Conservation (phyloP, 2,888 invertebrate genomes). For the Drosophila pseudotalamancana region DNA sequence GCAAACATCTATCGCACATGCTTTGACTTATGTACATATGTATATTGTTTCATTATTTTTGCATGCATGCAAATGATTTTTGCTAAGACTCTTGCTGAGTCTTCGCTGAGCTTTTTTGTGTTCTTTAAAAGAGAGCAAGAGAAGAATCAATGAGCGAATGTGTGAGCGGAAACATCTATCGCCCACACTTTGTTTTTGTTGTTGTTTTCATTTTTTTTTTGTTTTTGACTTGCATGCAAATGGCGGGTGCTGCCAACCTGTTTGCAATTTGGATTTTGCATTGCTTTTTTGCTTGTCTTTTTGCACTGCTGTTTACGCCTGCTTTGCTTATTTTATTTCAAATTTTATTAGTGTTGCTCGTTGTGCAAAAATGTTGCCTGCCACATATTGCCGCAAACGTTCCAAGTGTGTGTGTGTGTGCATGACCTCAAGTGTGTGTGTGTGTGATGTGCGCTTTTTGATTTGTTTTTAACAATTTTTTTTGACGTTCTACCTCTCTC, state of each 20-base stretch:
- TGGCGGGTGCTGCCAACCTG: conserved; percentile 51
- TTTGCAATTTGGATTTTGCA: conserved; percentile 12
- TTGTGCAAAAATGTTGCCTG: conserved; percentile 48
- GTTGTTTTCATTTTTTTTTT: background rate
- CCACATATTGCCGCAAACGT: conserved; percentile 43
- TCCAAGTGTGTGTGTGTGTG: conserved; percentile 44
- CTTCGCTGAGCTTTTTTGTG: conserved; percentile 15
- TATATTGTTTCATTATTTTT: background rate
- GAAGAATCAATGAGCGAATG: too few relatives aligned
- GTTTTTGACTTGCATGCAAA: conserved; percentile 13
- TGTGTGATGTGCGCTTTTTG: conserved; percentile 7
- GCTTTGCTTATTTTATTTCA: background rate
- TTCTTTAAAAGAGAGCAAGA: background rate
- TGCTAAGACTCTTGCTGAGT: too few relatives aligned
- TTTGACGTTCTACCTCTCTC: background rate
- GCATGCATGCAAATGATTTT: conserved; percentile 23
- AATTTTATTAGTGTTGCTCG: background rate
- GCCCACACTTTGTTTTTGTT: background rate
- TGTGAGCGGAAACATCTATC: background rate
- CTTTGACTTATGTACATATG: too few relatives aligned
- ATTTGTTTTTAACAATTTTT: conserved; percentile 13
- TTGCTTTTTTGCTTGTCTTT: conserved; percentile 9
- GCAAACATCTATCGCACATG: conserved; percentile 7
- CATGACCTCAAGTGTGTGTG: conserved; percentile 8
- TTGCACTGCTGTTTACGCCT: conserved; percentile 1